Evolutionary conservation across 2,888 invertebrate genomes (phyloP), one percentile per base, ranked within the genome.

Genomic region (Carpatolechia fugitivella): DNA sequence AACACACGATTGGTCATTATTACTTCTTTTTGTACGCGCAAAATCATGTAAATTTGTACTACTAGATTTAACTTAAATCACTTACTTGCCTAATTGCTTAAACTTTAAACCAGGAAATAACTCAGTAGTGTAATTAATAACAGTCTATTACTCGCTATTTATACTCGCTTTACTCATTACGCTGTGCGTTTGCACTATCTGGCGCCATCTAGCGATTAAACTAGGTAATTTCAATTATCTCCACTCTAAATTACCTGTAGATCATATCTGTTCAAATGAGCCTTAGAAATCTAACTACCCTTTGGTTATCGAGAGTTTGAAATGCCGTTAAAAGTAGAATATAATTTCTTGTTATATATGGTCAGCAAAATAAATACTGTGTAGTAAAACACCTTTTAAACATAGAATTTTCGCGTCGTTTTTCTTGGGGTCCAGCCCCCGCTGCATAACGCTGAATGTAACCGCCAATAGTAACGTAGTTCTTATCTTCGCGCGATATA

Each of bases 191-290:
- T 47, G 16, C 47, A 16, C 47, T 56, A 56, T 52, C 52, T 29
- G 48, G 56, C 56, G 56, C 48, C 52, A 53, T 53, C 56, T 56
- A 48, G 31, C 52, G 24, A 46, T 33, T 46, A 38, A 16, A n/a
- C n/a, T 31, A 14, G 31, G 47, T 47, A 31, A 47, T 47, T 47
- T 31, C 31, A 44, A 24, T 44, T 44, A 44, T 33, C 14, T 48
- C 10, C 8, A 13, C 18, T 18, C 31, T 10, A 18, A 20, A 47
- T 30, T 47, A 30, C 13, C 24, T 47, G 11, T 30, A 48, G 30
- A 48, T 48, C 16, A 48, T 44, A 44, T 44, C 44, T 44, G 11
- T 8, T 29, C 10, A 44, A 44, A n/a, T 20, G 24, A 18, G 24
- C 24, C 20, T 24, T 11, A 44, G 44, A 24, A n/a, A 44, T 24